Evolutionary conservation across 2,113 vertebrate genomes (phyloP).

Genomic region (Cinclus cinclus): DNA sequence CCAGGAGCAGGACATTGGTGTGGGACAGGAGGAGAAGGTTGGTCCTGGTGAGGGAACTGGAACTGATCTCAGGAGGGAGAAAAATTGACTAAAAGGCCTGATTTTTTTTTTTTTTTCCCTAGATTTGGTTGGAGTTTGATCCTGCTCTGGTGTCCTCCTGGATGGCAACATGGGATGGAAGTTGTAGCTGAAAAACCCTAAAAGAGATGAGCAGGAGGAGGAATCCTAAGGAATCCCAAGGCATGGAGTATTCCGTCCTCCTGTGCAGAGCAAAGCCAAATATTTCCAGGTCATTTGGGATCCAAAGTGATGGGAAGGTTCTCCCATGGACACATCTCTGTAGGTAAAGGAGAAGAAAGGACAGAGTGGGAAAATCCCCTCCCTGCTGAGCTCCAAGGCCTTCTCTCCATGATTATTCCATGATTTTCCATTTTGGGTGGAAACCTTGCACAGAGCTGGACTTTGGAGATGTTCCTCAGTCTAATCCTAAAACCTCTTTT

Average conservation of each 20-base stretch:
- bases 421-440: neutral
- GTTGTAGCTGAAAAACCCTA: neutral
- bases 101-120: too few species aligned
- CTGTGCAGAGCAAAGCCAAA: neutral
- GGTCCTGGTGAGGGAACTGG: neutral
- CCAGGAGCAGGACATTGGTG: neutral
- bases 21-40: neutral
- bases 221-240: neutral
- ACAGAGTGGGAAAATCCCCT: neutral
- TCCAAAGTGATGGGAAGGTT: neutral
- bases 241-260: neutral
- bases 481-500: neutral
- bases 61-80: neutral
- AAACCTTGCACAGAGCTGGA: neutral
- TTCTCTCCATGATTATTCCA: neutral
- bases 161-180: neutral
- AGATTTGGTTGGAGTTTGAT: neutral
- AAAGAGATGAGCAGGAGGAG: neutral
- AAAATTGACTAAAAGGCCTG: rapidly evolving
- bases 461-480: neutral
- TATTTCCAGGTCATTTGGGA: neutral
- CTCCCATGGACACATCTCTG: rapidly evolving
- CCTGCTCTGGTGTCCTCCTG: neutral
- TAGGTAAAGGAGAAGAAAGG: neutral
- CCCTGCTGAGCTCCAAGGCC: neutral